phyloP scores from a whole-genome alignment of 1,140 invertebrate species.

The Megathymus violae region DNA sequence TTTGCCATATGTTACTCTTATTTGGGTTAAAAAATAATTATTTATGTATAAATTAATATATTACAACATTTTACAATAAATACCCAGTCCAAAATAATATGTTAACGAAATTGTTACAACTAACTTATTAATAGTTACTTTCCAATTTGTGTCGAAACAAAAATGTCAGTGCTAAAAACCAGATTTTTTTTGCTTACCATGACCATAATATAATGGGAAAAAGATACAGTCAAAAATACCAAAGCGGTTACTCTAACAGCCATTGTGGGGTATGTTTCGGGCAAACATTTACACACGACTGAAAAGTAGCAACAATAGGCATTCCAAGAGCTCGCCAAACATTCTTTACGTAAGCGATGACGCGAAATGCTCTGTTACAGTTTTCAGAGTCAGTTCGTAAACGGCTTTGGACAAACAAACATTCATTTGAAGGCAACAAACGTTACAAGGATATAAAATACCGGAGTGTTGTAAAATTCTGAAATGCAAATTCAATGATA shows the following conservation, averaged over 20 bases:
- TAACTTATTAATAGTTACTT: too few species aligned
- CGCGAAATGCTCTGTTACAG: conserved; percentile 13
- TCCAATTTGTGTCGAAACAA: neutral
- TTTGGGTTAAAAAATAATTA: too few species aligned
- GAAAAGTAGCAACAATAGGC: conserved; percentile 28
- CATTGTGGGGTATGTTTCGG: conserved; percentile 17
- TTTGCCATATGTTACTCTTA: too few species aligned
- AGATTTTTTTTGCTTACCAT: neutral
- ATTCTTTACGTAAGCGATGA: conserved; percentile 25
- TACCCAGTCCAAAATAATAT: too few species aligned
- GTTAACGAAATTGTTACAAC: too few species aligned
- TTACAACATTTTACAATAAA: too few species aligned
- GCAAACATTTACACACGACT: conserved; percentile 25
- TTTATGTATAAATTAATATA: too few species aligned
- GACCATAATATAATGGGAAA: conserved; percentile 12
- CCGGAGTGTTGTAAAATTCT: too few species aligned
- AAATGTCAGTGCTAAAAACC: neutral
- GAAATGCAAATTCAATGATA: too few species aligned
- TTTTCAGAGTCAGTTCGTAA: conserved; percentile 13
- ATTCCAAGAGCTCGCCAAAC: conserved; percentile 28
- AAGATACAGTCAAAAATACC: conserved; percentile 13
- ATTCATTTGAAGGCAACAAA: neutral
- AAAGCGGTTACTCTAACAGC: conserved; percentile 23
- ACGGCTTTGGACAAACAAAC: conserved; percentile 10
- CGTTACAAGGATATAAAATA: too few species aligned